Evolutionary conservation across 2,888 invertebrate genomes (phyloP).

Genomic region (Colostygia pectinataria): DNA sequence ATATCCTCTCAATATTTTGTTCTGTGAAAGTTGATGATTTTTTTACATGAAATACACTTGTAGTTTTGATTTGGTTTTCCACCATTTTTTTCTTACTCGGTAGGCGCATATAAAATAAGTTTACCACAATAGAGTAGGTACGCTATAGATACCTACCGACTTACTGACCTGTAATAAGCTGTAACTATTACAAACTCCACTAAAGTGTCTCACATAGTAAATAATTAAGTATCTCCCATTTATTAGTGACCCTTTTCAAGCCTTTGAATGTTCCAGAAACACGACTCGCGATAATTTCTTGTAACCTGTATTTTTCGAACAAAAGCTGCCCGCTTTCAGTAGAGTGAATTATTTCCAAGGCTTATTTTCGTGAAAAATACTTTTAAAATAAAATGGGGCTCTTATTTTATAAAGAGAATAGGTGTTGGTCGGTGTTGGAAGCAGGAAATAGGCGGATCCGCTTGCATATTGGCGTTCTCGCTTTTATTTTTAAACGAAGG

Average conservation of each 20-base stretch:
- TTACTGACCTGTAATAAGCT: background rate
- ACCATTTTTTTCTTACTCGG: no score
- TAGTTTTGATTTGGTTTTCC: no score
- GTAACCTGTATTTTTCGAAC: conserved; percentile 27
- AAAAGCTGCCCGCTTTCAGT: conserved; percentile 29
- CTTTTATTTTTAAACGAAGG: no score
- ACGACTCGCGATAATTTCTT: conserved; percentile 9
- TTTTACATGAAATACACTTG: no score
- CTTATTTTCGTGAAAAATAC: conserved; percentile 32
- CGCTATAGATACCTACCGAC: no score
- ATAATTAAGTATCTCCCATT: conserved; percentile 24
- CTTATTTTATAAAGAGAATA: conserved; percentile 53
- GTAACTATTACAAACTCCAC: conserved; percentile 9
- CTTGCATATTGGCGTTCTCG: background rate
- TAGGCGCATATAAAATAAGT: no score
- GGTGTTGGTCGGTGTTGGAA: conserved; percentile 43
- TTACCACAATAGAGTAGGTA: no score
- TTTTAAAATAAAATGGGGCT: conserved; percentile 31
- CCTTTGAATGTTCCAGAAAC: conserved; percentile 19
- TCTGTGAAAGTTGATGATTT: no score
- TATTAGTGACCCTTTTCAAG: conserved; percentile 16
- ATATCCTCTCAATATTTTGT: no score
- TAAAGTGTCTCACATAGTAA: conserved; percentile 8
- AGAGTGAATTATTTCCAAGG: conserved; percentile 30
- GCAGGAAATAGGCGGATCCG: background rate